Evolutionary conservation across 2,113 vertebrate genomes (phyloP).

Genomic region (Paramisgurnus dabryanus): DNA sequence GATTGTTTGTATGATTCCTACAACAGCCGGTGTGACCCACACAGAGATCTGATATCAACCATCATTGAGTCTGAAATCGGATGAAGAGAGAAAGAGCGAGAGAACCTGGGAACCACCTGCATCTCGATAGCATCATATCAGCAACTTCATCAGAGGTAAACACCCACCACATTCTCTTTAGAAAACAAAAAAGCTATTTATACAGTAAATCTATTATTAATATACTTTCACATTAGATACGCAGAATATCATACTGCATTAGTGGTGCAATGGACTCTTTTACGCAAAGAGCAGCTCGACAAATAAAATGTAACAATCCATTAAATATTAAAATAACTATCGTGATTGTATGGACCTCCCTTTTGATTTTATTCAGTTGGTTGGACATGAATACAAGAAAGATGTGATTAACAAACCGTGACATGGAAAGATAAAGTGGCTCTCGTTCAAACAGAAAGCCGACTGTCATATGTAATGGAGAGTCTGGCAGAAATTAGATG

Average conservation of each 20-base stretch:
- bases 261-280: background rate
- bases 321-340: conserved; percentile 33
- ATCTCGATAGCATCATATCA: background rate
- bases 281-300: background rate
- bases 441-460: conserved; percentile 27
- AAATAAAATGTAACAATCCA: conserved; percentile 14
- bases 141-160: background rate
- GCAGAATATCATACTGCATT: background rate
- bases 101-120: background rate
- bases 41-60: too few relatives aligned
- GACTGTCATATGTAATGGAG: conserved; percentile 38
- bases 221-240: background rate
- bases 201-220: background rate
- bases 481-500: conserved; percentile 38
- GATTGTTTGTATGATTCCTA: too few relatives aligned
- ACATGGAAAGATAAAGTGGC: conserved; percentile 29
- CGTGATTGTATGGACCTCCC: conserved; percentile 28
- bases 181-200: background rate
- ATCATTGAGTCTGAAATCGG: too few relatives aligned
- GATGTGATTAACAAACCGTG: conserved; percentile 44
- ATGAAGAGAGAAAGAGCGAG: too few relatives aligned
- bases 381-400: conserved; percentile 39
- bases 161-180: background rate
- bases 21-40: too few relatives aligned
- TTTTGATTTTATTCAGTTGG: conserved; percentile 30